Percentiles rank a stretch among this genome's conserved stretches.
phyloP scores from a whole-genome alignment of 1,140 invertebrate genomes.

The Cataglyphis hispanica region DNA sequence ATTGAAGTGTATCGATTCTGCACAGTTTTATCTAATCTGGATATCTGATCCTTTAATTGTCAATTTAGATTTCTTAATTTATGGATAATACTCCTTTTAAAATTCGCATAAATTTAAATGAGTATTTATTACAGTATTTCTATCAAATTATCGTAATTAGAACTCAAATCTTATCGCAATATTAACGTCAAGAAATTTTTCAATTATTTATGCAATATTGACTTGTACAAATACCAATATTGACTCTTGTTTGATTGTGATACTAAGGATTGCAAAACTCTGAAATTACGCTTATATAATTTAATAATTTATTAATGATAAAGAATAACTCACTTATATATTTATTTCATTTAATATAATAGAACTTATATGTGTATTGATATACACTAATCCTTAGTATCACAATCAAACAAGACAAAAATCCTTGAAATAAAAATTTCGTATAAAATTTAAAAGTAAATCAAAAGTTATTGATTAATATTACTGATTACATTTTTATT shows the following conservation, averaged over 20 bases:
- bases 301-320: too few relatives aligned
- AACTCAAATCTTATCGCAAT: too few relatives aligned
- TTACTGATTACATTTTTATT: not conserved
- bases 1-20: constrained; percentile 46
- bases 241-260: too few relatives aligned
- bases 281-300: too few relatives aligned
- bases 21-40: not conserved
- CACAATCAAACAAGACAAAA: not conserved
- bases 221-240: too few relatives aligned
- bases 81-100: not conserved
- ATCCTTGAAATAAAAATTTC: not conserved
- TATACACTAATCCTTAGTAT: not conserved
- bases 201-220: not conserved
- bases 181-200: not conserved
- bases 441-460: not conserved
- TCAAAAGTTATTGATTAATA: not conserved
- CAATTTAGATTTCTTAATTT: not conserved
- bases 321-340: too few relatives aligned
- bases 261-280: too few relatives aligned
- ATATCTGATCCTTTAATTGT: not conserved
- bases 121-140: not conserved
- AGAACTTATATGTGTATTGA: too few relatives aligned
- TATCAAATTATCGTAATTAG: not conserved
- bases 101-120: not conserved
- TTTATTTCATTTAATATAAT: too few relatives aligned